Evolutionary conservation across 1,140 invertebrate genomes (phyloP).

Genomic region (Drosophila orena): DNA sequence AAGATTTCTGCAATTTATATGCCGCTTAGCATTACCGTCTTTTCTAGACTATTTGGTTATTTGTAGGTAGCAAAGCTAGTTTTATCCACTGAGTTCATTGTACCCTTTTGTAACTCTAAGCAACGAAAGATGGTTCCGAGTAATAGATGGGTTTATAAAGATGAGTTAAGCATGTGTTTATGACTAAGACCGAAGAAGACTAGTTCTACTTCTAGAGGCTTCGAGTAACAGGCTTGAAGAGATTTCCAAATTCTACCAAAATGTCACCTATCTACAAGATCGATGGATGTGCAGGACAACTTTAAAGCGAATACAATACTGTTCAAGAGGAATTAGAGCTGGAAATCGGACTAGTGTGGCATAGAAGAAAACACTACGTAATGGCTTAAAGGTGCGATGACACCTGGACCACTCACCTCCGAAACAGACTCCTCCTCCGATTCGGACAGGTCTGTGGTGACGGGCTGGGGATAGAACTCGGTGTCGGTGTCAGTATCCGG

Average conservation of each 20-base stretch:
- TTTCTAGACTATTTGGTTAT: neutral
- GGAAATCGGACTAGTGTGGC: neutral
- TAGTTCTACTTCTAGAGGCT: neutral
- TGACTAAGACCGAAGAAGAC: neutral
- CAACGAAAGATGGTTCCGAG: neutral
- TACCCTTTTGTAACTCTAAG: too few species aligned
- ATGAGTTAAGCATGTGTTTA: neutral
- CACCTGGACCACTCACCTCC: slow-evolving; percentile 88
- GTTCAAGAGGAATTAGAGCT: neutral
- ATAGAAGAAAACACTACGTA: neutral
- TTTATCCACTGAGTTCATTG: neutral
- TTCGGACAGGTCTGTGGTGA: slow-evolving; percentile 94
- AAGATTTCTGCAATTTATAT: too few species aligned
- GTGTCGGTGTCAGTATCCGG: slow-evolving; percentile 87
- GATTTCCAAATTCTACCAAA: neutral
- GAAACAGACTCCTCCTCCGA: slow-evolving; percentile 97
- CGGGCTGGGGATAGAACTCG: slow-evolving; percentile 88
- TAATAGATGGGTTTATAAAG: neutral
- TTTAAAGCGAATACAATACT: neutral
- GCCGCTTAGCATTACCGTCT: too few species aligned
- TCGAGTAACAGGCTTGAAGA: neutral
- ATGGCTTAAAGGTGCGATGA: neutral
- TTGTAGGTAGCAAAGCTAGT: neutral
- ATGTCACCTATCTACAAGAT: neutral
- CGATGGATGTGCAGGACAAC: neutral